Evolutionary conservation across 2,797 vertebrate genomes (phyloP), one percentile per base, ranked within the genome.

Genomic region (Poeciliopsis turneri): DNA sequence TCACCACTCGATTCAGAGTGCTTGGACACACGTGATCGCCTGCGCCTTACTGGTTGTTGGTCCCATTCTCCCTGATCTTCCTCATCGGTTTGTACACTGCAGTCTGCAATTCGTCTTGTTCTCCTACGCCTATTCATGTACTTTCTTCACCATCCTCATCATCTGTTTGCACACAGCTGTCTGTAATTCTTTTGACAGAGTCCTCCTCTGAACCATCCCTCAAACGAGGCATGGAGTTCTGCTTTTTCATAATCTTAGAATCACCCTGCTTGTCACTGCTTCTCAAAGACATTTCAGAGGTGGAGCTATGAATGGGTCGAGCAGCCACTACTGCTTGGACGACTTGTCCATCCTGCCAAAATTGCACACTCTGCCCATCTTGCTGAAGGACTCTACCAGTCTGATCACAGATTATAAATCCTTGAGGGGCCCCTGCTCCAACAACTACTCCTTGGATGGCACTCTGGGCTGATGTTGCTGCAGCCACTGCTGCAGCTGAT

Each of bases 51-150:
- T 0, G 98, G 98, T 81, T 99, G 98, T 86, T 92, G 95, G 70
- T 99, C 98, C 98, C 98, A 98, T 75, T 99, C 98, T 1, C 94
- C 97, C 0, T 96, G 97, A 89, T 99, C 98, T 83, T 99, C 98
- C 20, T 99, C 98, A 0, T 99, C 98, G 0, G 98, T 99, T 92
- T 99, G 98, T 80, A 99, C 98, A 0, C 98, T 99, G 92, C 98
- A 98, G 93, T 99, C 98, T 0, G 98, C 93, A 16, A 98, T 99
- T 66, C 98, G 97, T 53, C 98, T 96, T 0, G 94, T 94, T 83
- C 97, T 96, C 76, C 98, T 97, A 39, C 98, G 95, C 33, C 98
- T 95, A 0, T 95, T 97, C 88, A 97, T 94, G 89, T 96, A 98
- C 97, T 96, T 64, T 99, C 97, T 78, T 99, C 98, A 0, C 96